A percentile compares a stretch with the other conserved stretches of the same genome.
These are phyloP conservation scores for Cheumatopsyche charites DNA, from an alignment of 1,140 invertebrate genomes.

Conservation along the genomic window DNA sequence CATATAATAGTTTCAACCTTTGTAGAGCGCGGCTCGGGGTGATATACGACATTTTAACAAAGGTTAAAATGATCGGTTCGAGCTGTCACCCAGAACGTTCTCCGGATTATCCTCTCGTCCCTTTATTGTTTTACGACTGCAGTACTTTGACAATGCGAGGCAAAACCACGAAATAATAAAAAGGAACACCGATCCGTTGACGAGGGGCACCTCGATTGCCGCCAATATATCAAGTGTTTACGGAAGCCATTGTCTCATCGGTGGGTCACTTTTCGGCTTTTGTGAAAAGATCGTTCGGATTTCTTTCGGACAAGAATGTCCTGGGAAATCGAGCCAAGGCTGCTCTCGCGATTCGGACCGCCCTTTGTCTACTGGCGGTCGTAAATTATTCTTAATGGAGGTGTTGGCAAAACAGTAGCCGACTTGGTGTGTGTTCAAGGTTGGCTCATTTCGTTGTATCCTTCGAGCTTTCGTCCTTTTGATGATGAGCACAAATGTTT, in stretches of 20 bases:
- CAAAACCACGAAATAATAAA: no score
- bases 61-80: constrained; percentile 46
- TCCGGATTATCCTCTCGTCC: neutral
- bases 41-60: constrained; percentile 47
- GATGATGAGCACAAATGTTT: no score
- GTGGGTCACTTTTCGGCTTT: neutral
- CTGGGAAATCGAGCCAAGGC: no score
- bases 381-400: neutral
- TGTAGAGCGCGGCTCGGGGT: neutral
- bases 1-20: neutral
- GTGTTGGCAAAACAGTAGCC: constrained; percentile 26
- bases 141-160: no score
- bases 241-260: constrained; percentile 18
- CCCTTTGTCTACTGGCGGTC: neutral
- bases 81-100: constrained; percentile 33
- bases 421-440: neutral
- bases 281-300: no score
- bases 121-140: constrained; percentile 33
- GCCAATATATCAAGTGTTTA: constrained; percentile 33
- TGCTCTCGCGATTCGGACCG: neutral
- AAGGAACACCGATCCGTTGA: no score
- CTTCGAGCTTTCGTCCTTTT: no score
- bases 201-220: constrained; percentile 21
- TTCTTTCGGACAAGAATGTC: no score
- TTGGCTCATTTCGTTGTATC: no score